These are phyloP conservation scores for Neotoma lepida DNA, from an alignment of 2,113 vertebrate species.

Conservation along the genomic window DNA sequence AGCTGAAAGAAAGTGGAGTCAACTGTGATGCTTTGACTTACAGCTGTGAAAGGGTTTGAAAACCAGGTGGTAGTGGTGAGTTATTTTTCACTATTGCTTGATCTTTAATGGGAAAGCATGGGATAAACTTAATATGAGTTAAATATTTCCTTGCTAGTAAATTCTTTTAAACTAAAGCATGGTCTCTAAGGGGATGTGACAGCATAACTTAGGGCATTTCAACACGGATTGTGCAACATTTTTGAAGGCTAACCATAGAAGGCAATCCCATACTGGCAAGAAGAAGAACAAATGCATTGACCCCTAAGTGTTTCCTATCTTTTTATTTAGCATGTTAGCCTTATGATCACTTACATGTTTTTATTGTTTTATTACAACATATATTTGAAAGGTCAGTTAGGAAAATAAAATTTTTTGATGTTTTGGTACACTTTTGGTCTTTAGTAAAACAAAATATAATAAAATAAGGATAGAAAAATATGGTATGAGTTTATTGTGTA, in stretches of 20 bases:
- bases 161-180: background rate
- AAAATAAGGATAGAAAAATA: constrained; percentile 24
- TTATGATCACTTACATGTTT: constrained; percentile 24
- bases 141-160: constrained; percentile 39
- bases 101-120: constrained; percentile 31
- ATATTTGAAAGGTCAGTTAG: constrained; percentile 13
- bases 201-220: constrained; percentile 45
- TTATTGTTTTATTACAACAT: constrained; percentile 46
- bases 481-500: constrained; percentile 36
- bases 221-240: constrained; percentile 27
- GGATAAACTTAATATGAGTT: constrained; percentile 7
- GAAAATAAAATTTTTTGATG: constrained; percentile 42
- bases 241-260: constrained; percentile 47
- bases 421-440: background rate
- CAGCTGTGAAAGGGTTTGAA: constrained; percentile 2
- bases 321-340: constrained; percentile 25
- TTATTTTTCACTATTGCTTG: constrained; percentile 22
- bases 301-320: constrained; percentile 32
- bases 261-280: constrained; percentile 20
- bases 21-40: background rate
- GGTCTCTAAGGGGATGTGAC: background rate
- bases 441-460: constrained; percentile 46
- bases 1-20: background rate
- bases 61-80: background rate
- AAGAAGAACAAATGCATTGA: constrained; percentile 7